Base-by-base conservation (phyloP, 2,888 invertebrate genomes). In the Taphrorychus bicolor region DNA sequence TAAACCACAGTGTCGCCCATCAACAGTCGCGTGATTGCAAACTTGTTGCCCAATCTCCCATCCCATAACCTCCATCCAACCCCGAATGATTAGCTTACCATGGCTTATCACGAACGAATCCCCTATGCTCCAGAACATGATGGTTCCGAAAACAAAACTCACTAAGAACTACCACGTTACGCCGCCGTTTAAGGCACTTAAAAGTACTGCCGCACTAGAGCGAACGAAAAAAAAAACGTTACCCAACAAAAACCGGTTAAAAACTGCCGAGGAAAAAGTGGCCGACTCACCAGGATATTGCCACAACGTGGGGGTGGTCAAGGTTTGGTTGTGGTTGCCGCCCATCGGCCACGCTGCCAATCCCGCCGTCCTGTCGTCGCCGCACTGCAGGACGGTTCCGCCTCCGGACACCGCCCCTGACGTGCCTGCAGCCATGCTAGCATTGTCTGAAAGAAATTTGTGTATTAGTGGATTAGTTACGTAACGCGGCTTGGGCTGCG, bases 231-330 rank as follows among this genome's bases (percentile, higher is more conserved):
- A 73, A 73, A 73, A 73, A 72, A 64, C 70, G 61, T 71, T 64
- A 71, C 72, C 68, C 70, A 73, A 73, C 71, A 72, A 73, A 75
- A 75, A 75, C 75, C 74, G 74, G 75, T 75, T 71, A 73, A 73
- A 74, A 75, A 74, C 70, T 69, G 66, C 56, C n/a, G 24, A 19
- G 63, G 54, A 69, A 70, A 71, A 66, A 71, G 66, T 67, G 67
- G 59, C 58, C 64, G 60, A 70, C 88, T 88, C 86, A 87, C 88
- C 85, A 66, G 92, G 91, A 85, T 93, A 93, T 84, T 92, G 92
- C 92, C 92, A 93, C 79, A 92, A 86, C 63, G 92, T 88, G 59
- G 89, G 88, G 79, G 90, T 86, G 79, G 88, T 86, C 75, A 89
- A 84, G 77, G 84, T 81, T 78, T 84, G 83, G 76, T 82, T 80